Conservation (phyloP, 2,797 vertebrate species). For the Crocodylus rhombifer region DNA sequence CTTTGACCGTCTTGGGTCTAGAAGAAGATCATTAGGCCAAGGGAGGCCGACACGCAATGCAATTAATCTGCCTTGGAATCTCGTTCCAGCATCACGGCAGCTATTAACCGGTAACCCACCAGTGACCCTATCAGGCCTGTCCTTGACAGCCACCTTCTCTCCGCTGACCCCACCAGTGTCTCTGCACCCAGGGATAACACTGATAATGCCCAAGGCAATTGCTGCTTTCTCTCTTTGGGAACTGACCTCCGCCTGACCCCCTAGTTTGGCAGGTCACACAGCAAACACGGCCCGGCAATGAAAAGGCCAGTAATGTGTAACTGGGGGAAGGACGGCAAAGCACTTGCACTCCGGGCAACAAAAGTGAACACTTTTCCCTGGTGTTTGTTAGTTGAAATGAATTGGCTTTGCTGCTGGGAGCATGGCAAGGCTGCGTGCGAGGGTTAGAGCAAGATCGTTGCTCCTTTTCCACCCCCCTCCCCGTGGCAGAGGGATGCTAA, state of each 20-base stretch:
- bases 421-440: not conserved
- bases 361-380: rapidly evolving
- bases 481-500: not conserved
- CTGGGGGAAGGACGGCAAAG: rapidly evolving
- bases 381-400: rapidly evolving
- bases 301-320: not conserved
- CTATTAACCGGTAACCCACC: not conserved
- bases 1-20: rapidly evolving
- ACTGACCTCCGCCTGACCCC: slow-evolving; percentile 73
- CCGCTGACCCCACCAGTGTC: slow-evolving; percentile 11
- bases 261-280: slow-evolving; percentile 34
- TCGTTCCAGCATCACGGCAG: not conserved
- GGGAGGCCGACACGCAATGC: not conserved
- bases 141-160: slow-evolving; percentile 29
- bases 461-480: not conserved
- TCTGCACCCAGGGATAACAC: not conserved
- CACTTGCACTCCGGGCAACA: rapidly evolving
- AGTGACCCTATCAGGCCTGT: slow-evolving; percentile 38
- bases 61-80: not conserved
- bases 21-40: rapidly evolving
- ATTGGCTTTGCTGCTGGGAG: not conserved
- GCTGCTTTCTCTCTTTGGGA: slow-evolving; percentile 69
- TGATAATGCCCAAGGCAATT: slow-evolving; percentile 56
- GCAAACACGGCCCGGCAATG: rapidly evolving
- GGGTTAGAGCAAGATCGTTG: no score